Percentiles rank a stretch among this genome's conserved stretches.
These are phyloP conservation scores for Emydura subglobosa DNA, from an alignment of 2,113 vertebrate genomes.

Conservation along the genomic window DNA sequence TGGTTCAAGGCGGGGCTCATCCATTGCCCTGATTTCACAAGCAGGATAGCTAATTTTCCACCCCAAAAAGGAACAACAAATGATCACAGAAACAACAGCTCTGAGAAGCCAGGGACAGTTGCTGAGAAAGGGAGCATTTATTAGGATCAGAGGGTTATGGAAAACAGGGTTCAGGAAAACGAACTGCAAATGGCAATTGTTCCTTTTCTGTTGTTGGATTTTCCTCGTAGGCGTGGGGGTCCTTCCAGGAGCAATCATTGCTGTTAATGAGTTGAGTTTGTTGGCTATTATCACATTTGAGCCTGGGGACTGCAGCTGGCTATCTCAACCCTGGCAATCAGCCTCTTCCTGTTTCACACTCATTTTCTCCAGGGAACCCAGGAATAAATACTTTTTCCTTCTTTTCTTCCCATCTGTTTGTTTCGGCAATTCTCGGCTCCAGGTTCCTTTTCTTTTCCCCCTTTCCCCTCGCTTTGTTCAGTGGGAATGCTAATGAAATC, in stretches of 20 bases:
- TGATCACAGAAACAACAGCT: not conserved
- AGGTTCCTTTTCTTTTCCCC: not conserved
- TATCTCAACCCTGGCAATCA: slow-evolving; percentile 66
- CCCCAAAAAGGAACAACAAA: not conserved
- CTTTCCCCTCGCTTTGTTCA: not conserved
- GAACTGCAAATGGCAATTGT: slow-evolving; percentile 14
- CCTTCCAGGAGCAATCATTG: slow-evolving; percentile 59
- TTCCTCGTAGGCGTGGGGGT: slow-evolving; percentile 46
- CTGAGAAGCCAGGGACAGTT: not conserved
- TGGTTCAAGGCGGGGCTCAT: not conserved
- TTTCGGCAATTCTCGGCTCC: accelerated
- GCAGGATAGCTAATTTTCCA: not conserved
- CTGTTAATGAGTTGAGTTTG: slow-evolving; percentile 74
- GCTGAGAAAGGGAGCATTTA: not conserved
- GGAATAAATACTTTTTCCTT: slow-evolving; percentile 11
- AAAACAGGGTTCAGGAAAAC: slow-evolving; percentile 13
- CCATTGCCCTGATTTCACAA: not conserved
- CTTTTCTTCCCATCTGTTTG: not conserved
- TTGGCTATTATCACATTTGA: slow-evolving; percentile 71
- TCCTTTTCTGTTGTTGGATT: slow-evolving; percentile 9
- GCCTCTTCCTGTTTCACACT: slow-evolving; percentile 57
- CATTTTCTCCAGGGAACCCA: slow-evolving; percentile 43
- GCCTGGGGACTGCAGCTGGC: slow-evolving; percentile 60
- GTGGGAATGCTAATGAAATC: not conserved
- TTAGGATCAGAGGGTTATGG: slow-evolving; percentile 9